Base-by-base conservation (phyloP, 2,797 vertebrate genomes). In the Delichon dasypus region DNA sequence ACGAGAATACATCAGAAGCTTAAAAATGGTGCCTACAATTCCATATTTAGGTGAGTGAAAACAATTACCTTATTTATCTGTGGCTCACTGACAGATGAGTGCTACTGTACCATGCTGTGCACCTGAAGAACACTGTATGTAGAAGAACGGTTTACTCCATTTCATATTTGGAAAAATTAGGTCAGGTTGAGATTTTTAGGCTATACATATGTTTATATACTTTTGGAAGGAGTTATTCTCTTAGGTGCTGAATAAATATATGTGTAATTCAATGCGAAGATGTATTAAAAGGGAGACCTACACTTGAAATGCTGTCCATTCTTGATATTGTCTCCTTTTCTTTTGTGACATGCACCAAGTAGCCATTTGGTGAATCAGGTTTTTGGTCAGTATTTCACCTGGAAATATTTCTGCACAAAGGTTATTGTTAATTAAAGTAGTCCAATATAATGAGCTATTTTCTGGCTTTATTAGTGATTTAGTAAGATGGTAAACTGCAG, bases 21-120 rank as follows among this genome's bases (percentile, higher is more conserved):
- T 99, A 89, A 99, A 98, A 98, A 99, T 99, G 98, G 98, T 98
- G 60, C 98, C 99, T 87, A 98, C 98, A 64, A 99, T 99, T 95
- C 99, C 99, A 8, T 99, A 99, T 94, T 98, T 99, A 72, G 99
- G 99, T 99, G 97, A 96, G 98, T 97, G 62, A 78, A 81, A 93
- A 29, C 54, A 73, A 25, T 53, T 70, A 15, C 13, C 57, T 88
- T 75, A 26, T 75, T 25, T 89, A 44, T 85, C 53, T 83, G 20
- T 50, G 84, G 55, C 23, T 95, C 29, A 47, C 85, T 96, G 81
- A 50, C 54, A 83, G 67, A 89, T 7, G 27, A 47, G 22, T 47
- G 68, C 61, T 75, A 53, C 50, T 26, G 10, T 62, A 83, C 7
- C 19, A 4, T 38, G 14, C 40, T 67, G 16, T 58, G 27, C 32